phyloP scores from a whole-genome alignment of 2,113 vertebrate species.

The Opisthocomus hoazin region DNA sequence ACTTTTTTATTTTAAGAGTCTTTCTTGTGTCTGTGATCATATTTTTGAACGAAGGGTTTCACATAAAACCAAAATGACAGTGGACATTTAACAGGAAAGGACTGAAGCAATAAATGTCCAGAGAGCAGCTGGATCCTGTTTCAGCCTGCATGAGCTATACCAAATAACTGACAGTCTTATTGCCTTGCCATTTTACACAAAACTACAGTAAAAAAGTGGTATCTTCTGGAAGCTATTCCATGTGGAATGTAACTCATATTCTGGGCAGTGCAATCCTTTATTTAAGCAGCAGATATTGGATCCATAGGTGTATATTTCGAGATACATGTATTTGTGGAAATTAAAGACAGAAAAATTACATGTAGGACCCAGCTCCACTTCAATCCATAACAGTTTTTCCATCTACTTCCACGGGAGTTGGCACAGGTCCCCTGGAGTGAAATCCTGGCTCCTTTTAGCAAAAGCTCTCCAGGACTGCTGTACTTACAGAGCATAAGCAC shows the following conservation, averaged over 20 bases:
- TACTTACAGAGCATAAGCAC: not conserved
- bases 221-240: conserved; percentile 32
- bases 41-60: conserved; percentile 30
- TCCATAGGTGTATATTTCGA: not conserved
- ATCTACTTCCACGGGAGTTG: not conserved
- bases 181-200: conserved; percentile 39
- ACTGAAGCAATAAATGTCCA: conserved; percentile 56
- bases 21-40: not conserved
- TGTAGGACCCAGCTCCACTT: not conserved
- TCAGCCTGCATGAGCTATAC: conserved; percentile 11
- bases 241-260: not conserved
- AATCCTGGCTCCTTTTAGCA: not conserved
- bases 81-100: conserved; percentile 55
- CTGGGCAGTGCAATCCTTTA: not conserved
- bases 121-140: conserved; percentile 60
- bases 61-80: conserved; percentile 58
- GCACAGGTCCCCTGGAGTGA: not conserved
- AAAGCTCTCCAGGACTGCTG: not conserved
- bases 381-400: not conserved
- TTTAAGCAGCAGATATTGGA: not conserved
- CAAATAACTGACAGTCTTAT: conserved; percentile 52
- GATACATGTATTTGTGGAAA: not conserved
- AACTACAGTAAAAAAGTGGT: conserved; percentile 9
- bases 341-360: conserved; percentile 11
- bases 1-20: not conserved